Evolutionary conservation across 2,797 vertebrate genomes (phyloP).

Genomic region (Liparis tanakae): DNA sequence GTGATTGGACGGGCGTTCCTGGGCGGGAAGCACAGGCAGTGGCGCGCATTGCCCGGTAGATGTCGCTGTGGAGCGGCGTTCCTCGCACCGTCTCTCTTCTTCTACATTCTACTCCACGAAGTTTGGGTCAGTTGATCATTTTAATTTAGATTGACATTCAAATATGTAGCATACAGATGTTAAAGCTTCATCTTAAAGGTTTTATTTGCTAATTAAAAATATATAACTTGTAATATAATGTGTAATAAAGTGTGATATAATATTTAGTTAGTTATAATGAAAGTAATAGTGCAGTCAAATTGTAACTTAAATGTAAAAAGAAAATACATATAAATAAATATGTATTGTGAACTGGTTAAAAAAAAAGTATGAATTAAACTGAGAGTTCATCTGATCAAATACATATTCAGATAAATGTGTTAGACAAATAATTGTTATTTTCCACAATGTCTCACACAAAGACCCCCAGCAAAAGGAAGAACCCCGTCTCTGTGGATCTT

Average conservation of each 20-base stretch:
- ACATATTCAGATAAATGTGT: background rate
- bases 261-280: too few relatives aligned
- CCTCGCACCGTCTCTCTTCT: background rate
- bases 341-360: too few relatives aligned
- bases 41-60: conserved; percentile 57
- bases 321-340: too few relatives aligned
- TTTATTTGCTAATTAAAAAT: background rate
- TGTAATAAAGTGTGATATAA: background rate
- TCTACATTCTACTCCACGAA: background rate
- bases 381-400: background rate
- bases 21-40: background rate
- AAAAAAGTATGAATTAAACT: background rate
- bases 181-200: background rate
- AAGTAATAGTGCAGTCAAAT: background rate
- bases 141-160: background rate
- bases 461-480: background rate
- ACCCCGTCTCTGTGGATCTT: background rate
- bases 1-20: conserved; percentile 41
- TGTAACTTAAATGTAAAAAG: background rate
- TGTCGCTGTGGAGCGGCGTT: conserved; percentile 13
- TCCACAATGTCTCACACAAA: background rate
- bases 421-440: background rate
- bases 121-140: background rate
- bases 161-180: background rate
- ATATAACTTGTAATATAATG: background rate